Base-by-base conservation (phyloP, 35 echinoderm and acorn worm species). In the Apostichopus parvimensis region DNA sequence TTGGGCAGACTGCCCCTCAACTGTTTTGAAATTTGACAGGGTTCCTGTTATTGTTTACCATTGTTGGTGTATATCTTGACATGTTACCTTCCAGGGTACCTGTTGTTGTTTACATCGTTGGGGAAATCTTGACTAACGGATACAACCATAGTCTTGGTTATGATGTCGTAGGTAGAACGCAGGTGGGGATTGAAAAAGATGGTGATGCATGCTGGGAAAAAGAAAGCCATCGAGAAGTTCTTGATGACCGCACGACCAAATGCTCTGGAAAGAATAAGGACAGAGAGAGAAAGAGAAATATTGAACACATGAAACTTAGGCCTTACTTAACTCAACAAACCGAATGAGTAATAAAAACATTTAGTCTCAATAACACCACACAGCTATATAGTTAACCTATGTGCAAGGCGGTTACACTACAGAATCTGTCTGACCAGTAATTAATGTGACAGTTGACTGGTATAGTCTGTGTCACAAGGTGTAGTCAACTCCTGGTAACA, bases 161-260 rank as follows among this genome's bases (percentile, higher is more conserved):
- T 91, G 15, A 98, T 94, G 78, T 98, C 97, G 57, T 98, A 98
- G 0, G 97, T 95, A 15, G 94, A 95, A 6, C 97, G 83, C 62
- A 94, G 87, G 61, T 96, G 95, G 8, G 94, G 97, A 53, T 98
- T 95, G 90, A 98, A 98, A 72, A 98, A 98, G 6, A 98, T 93
- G 0, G 97, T 98, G 45, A 98, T 84, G 88, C 94, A 98, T 24
- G 95, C 97, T 18, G 97, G 97, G 96, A 91, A 98, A 97, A 85
- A 98, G 61, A 98, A 95, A 6, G 97, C 97, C 97, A 98, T 98
- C 18, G 97, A 98, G 54, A 98, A 98, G 54, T 98, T 98, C 91
- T 98, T 98, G 91, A 98, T 94, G 73, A 98, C 56, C 6, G 97
- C 92, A 89, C 97, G 59, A 7, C 92, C 79, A 56, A 98, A 82